A percentile compares a stretch with the other conserved stretches of the same genome.
Evolutionary conservation across 2,797 vertebrate species (phyloP).

Genomic region (Argya squamiceps): DNA sequence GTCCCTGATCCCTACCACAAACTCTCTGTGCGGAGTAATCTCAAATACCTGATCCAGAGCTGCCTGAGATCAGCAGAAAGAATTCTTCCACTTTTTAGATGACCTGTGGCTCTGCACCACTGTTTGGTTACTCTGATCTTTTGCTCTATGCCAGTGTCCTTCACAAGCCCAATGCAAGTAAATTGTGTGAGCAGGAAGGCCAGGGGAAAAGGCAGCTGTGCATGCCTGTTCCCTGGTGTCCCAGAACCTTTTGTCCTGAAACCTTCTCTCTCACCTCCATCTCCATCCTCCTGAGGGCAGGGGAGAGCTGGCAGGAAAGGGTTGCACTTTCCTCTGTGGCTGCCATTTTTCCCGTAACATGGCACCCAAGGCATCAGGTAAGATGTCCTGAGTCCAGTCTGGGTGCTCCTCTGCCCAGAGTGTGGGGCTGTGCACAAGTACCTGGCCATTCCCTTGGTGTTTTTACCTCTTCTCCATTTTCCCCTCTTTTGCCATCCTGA

Average conservation of each 20-base stretch:
- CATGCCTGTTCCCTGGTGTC: neutral
- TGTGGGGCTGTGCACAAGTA: neutral
- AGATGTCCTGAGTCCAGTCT: neutral
- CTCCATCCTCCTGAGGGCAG: neutral
- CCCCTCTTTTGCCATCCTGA: neutral
- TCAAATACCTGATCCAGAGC: neutral
- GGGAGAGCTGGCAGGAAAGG: neutral
- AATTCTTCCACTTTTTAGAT: neutral
- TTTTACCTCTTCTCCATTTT: neutral
- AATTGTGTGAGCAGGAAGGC: neutral
- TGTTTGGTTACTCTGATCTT: neutral
- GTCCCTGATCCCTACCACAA: neutral
- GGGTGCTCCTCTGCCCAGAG: neutral
- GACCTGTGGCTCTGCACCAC: neutral
- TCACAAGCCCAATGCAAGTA: neutral
- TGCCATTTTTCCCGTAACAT: neutral
- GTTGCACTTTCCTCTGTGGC: neutral
- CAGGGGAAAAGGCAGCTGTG: neutral
- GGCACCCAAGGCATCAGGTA: neutral
- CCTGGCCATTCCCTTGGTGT: neutral
- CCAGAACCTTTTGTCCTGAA: neutral
- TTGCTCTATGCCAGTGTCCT: neutral
- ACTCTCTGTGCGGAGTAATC: neutral
- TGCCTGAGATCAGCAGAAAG: neutral
- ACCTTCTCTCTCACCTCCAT: neutral